phyloP scores from a whole-genome alignment of 37 sponge, comb jelly and placozoan genomes.

The Mnemiopsis leidyi region DNA sequence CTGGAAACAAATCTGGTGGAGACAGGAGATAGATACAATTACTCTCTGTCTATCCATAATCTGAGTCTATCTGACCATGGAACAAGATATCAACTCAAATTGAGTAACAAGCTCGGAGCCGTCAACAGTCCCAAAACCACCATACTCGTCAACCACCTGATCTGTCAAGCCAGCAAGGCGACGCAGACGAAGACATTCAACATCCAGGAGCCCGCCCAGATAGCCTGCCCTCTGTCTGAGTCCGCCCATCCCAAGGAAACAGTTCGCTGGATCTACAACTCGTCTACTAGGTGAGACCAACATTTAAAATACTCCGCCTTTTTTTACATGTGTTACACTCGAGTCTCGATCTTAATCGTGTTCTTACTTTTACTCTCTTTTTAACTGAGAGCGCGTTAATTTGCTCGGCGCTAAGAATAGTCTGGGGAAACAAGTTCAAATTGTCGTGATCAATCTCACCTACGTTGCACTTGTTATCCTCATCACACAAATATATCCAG shows the following conservation, averaged over 20 bases:
- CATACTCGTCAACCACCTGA: constrained; percentile 52
- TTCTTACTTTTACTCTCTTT: no score
- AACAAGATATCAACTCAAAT: background rate
- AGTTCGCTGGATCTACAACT: background rate
- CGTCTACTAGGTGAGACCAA: constrained; percentile 9
- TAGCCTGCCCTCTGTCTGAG: constrained; percentile 6
- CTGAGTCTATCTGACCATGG: background rate
- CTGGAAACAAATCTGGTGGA: background rate
- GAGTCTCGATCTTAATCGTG: no score
- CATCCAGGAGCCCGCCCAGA: constrained; percentile 50
- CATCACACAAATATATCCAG: no score
- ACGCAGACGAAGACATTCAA: constrained; percentile 39
- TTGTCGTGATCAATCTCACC: no score
- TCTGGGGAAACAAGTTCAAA: no score
- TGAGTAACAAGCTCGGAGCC: constrained; percentile 10
- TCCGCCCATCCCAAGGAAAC: constrained; percentile 29
- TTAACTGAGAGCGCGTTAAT: no score
- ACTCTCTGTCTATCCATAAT: background rate
- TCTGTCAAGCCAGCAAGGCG: background rate
- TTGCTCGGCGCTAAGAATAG: no score
- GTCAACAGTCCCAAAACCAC: constrained; percentile 35
- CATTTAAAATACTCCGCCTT: no score
- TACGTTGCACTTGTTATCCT: no score
- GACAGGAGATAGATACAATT: background rate
- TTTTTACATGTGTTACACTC: no score